Evolutionary conservation across 2,113 vertebrate genomes (phyloP).

Genomic region (Scopus umbretta): DNA sequence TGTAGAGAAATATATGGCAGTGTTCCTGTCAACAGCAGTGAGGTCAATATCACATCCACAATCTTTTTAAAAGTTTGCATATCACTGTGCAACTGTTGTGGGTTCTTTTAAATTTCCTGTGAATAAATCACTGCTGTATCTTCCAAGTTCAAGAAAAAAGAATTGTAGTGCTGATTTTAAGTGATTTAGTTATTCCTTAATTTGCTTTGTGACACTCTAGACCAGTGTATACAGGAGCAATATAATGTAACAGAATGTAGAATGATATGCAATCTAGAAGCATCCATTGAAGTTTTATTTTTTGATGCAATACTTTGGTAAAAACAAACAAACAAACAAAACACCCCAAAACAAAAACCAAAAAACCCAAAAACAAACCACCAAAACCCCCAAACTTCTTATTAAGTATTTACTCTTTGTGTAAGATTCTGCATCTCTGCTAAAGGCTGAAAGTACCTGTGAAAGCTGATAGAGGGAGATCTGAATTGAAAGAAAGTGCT

Average conservation of each 20-base stretch:
- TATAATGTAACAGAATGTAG: background rate
- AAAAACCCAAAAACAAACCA: no score
- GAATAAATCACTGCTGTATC: background rate
- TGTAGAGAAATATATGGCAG: background rate
- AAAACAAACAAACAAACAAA: background rate
- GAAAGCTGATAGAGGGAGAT: background rate
- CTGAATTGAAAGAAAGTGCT: background rate
- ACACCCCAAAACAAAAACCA: no score
- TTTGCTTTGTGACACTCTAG: background rate
- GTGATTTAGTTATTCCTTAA: background rate
- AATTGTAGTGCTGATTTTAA: background rate
- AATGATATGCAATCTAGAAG: background rate
- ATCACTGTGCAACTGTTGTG: background rate
- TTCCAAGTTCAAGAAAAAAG: background rate
- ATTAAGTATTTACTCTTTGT: background rate
- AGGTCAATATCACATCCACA: background rate
- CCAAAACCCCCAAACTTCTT: no score
- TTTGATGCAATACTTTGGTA: background rate
- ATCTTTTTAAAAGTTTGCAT: background rate
- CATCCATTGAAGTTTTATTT: background rate
- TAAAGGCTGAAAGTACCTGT: background rate
- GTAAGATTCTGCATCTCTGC: background rate
- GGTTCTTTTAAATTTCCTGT: background rate
- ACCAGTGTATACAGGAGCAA: background rate
- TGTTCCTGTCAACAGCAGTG: background rate